Conservation (phyloP, 2,113 vertebrate genomes). For the Rhinolophus sinicus region DNA sequence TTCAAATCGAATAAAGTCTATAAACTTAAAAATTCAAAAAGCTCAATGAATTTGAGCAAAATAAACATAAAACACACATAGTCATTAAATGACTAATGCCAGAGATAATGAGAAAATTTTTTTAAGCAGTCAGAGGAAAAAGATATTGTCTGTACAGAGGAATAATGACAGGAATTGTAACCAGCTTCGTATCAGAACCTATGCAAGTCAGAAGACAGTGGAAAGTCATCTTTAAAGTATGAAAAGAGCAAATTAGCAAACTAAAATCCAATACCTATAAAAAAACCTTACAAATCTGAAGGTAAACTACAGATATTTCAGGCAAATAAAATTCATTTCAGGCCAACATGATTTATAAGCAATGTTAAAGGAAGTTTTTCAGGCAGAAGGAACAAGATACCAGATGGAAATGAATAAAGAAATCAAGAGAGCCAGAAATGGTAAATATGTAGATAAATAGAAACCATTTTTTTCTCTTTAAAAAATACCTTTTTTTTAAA, state of each 20-base stretch:
- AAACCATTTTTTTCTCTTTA: neutral
- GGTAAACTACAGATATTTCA: constrained; percentile 31
- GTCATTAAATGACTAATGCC: neutral
- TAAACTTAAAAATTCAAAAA: neutral
- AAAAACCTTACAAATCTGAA: constrained; percentile 16
- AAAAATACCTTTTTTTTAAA: neutral
- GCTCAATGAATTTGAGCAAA: neutral
- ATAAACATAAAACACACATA: neutral
- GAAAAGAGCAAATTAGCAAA: neutral
- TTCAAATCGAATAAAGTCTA: neutral
- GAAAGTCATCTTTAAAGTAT: neutral
- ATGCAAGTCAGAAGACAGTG: neutral
- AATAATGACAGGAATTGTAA: neutral
- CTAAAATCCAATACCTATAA: neutral
- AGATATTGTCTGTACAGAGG: neutral
- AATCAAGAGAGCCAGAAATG: neutral
- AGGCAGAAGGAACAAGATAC: neutral
- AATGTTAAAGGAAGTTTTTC: constrained; percentile 16
- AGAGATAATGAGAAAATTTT: neutral
- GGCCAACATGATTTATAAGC: constrained; percentile 21
- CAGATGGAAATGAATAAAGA: constrained; percentile 26
- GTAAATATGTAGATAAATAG: neutral
- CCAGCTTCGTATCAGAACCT: neutral
- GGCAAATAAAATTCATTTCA: neutral
- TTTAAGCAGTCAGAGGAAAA: neutral